Evolutionary conservation across 2,113 vertebrate species (phyloP).

Genomic region (Lophochroa leadbeateri): DNA sequence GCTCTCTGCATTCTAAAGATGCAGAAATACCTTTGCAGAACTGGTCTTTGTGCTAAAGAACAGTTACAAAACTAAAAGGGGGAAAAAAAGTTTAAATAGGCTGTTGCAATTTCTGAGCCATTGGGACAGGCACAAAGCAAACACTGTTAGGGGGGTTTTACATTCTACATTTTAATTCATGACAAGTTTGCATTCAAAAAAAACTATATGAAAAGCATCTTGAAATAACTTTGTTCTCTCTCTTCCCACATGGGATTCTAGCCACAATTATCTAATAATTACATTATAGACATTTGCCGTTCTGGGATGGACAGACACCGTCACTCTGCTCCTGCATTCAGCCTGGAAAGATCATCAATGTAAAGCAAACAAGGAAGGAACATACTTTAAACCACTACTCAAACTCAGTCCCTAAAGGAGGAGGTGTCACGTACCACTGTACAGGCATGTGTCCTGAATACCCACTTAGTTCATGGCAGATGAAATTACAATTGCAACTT

Average conservation of each 20-base stretch:
- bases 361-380: background rate
- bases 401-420: background rate
- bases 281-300: background rate
- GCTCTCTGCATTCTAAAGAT: background rate
- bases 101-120: background rate
- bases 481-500: fast-evolving
- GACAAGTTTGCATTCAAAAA: background rate
- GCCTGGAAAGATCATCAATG: background rate
- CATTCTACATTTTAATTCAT: background rate
- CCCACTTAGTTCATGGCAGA: background rate
- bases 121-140: background rate
- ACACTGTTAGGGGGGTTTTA: background rate
- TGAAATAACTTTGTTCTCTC: background rate
- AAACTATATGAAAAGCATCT: background rate
- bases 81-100: background rate
- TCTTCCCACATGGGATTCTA: background rate
- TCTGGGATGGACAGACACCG: background rate
- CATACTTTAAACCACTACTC: background rate
- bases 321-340: background rate
- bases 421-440: background rate
- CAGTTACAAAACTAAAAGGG: background rate
- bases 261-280: background rate
- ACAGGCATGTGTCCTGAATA: background rate
- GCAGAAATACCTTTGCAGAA: background rate
- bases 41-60: background rate